These are phyloP conservation scores for Melitaea athalia DNA, from an alignment of 2,888 invertebrate species.

Conservation along the genomic window DNA sequence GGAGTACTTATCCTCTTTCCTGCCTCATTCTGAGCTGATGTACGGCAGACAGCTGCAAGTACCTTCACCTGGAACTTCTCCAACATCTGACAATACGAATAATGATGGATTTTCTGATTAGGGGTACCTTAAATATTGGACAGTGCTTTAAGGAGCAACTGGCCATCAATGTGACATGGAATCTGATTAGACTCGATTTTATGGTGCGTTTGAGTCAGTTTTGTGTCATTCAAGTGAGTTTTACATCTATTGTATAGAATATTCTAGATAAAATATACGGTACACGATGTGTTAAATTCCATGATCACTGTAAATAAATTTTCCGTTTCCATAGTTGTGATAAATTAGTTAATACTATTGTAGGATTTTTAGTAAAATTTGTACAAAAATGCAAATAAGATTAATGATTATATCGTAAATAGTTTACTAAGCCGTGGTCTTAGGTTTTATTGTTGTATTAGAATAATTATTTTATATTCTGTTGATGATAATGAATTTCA, in stretches of 20 bases:
- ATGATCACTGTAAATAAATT: neutral
- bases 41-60: constrained; percentile 74
- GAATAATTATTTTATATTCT: no score
- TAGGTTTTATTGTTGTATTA: no score
- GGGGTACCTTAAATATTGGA: constrained; percentile 54
- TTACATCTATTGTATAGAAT: constrained; percentile 1
- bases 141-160: constrained; percentile 45
- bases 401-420: neutral
- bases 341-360: neutral
- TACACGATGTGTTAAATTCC: neutral
- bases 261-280: neutral
- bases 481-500: no score
- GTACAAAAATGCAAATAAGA: neutral
- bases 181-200: constrained; percentile 4
- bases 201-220: constrained; percentile 2
- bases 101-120: constrained; percentile 79
- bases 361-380: neutral
- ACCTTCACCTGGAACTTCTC: constrained; percentile 76
- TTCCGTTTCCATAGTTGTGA: constrained; percentile 4
- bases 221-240: neutral
- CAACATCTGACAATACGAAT: constrained; percentile 77
- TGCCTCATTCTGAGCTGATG: constrained; percentile 76
- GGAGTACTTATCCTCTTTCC: constrained; percentile 72
- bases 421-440: no score
- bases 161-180: neutral